Base-by-base conservation (phyloP, 2,797 vertebrate genomes). In the Halcyon badia region DNA sequence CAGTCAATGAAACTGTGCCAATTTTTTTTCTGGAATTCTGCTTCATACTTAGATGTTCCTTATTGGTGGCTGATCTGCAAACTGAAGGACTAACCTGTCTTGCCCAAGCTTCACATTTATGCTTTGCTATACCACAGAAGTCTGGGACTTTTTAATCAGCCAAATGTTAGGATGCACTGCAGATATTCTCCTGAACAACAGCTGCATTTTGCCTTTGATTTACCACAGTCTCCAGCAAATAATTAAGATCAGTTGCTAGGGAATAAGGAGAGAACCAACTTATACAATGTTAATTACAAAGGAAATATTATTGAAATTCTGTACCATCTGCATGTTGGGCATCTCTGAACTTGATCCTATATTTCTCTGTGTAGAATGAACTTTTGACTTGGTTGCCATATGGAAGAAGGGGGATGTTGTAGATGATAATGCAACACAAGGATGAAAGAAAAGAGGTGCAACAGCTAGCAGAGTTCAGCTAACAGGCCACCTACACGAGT, bases 201-300 rank as follows among this genome's bases (percentile, higher is more conserved):
- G 54, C 30, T 83, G 9, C 31, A 39, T 94, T 96, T 91, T 71
- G 26, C 37, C 72, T 94, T 83, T 91, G 49, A 69, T 76, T 94
- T 79, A 60, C 26, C 49, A 58, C 17, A 75, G 37, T 56, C 18
- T 66, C 37, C 48, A 66, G 76, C 25, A 92, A 91, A 94, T 72
- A 87, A 83, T 61, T 91, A 42, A 64, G 60, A 84, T 54, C 52
- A 64, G 31, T 71, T 96, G 6, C 35, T 64, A 48, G 33, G 11
- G 46, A 8, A 39, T 39, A 82, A 69, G 2, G 9, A 89, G 26
- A 80, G 35, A 79, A 5, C 4, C 61, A 87, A 69, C 20, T 66
- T 58, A 49, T 6, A 79, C 76, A 86, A 87, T 48, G 12, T 69
- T 76, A 83, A 88, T 89, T 78, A 56, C 30, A 69, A 81, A 56